Evolutionary conservation across 2,113 vertebrate genomes (phyloP).

Genomic region (Leptosomus discolor): DNA sequence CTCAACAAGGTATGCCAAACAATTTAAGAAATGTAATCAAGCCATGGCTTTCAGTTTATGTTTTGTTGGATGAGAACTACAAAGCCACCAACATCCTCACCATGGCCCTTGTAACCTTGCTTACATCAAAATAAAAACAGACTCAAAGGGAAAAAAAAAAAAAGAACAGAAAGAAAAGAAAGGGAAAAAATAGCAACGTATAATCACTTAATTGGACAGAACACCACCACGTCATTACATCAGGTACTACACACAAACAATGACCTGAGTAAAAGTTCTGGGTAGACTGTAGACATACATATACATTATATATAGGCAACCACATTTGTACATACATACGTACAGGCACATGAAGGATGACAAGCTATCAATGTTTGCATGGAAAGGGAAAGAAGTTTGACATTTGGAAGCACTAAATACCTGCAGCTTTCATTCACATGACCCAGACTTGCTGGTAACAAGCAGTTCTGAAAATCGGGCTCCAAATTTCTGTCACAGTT

Average conservation of each 20-base stretch:
- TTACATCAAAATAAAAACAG: not conserved
- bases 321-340: fast-evolving
- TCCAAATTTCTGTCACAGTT: not conserved
- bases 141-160: not conserved
- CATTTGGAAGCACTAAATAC: not conserved
- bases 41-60: not conserved
- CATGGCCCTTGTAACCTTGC: not conserved
- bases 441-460: not conserved
- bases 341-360: not conserved
- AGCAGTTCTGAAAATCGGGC: not conserved
- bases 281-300: fast-evolving
- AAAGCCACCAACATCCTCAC: not conserved
- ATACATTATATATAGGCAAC: not conserved
- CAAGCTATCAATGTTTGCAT: not conserved
- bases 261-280: not conserved
- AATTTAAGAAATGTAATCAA: not conserved
- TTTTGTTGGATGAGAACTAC: not conserved
- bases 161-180: not conserved
- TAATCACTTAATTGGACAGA: not conserved
- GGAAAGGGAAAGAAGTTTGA: not conserved
- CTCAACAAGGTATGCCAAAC: not conserved
- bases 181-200: not conserved
- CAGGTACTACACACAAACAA: not conserved
- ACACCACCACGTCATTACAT: not conserved
- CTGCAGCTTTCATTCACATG: not conserved